Conservation (phyloP, 2,113 vertebrate species). For the Scytalopus superciliaris region DNA sequence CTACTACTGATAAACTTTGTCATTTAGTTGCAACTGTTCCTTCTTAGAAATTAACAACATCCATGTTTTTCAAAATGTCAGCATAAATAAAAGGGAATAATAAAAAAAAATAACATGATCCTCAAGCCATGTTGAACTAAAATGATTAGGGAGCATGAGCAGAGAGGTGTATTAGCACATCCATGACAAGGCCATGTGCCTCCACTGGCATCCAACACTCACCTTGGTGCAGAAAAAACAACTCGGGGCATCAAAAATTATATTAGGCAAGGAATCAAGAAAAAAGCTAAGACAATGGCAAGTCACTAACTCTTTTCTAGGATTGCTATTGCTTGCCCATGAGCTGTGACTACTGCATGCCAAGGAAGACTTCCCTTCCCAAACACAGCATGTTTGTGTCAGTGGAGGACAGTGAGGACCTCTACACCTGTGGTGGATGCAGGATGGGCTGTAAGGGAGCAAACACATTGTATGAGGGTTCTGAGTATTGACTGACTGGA, state of each 20-base stretch:
- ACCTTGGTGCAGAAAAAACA: background rate
- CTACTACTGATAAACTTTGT: background rate
- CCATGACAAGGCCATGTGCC: background rate
- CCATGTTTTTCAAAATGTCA: background rate
- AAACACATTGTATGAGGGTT: accelerated
- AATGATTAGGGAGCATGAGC: accelerated
- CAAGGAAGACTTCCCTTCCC: background rate
- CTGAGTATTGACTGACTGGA: background rate
- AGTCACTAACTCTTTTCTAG: background rate
- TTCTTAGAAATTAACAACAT: background rate
- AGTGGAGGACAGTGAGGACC: background rate
- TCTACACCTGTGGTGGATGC: background rate
- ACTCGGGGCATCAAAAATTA: background rate
- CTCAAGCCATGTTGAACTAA: background rate
- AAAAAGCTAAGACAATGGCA: background rate
- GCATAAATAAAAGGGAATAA: background rate
- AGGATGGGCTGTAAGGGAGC: background rate
- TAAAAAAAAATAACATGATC: background rate
- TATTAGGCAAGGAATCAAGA: background rate
- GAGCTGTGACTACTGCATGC: background rate
- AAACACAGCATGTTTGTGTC: background rate
- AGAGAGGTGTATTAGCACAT: background rate
- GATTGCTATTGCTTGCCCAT: background rate
- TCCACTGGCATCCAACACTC: background rate
- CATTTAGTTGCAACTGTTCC: background rate